These are phyloP conservation scores for Acromyrmex echinatior DNA, from an alignment of 1,140 invertebrate genomes.

Conservation along the genomic window DNA sequence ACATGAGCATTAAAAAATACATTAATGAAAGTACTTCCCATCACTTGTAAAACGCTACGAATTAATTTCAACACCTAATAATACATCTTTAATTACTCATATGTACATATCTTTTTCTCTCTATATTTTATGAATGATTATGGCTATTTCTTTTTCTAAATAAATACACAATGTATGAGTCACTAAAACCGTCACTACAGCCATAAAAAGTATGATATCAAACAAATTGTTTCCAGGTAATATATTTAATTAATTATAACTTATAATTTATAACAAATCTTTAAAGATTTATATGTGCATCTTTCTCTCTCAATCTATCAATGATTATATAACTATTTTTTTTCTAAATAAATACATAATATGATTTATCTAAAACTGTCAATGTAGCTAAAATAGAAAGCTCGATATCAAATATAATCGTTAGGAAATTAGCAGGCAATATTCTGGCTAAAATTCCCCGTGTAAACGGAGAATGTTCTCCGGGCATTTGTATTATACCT, in stretches of 20 bases:
- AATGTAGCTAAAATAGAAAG: not conserved
- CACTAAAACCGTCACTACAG: not conserved
- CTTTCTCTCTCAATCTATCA: not conserved
- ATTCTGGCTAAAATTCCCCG: not conserved
- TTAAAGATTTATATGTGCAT: not conserved
- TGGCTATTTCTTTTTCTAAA: not conserved
- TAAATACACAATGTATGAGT: not conserved
- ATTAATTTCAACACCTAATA: no score
- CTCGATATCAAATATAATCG: not conserved
- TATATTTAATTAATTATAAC: no score
- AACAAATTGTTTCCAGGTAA: not conserved
- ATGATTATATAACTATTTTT: not conserved
- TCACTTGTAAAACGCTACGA: no score
- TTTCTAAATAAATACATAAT: not conserved
- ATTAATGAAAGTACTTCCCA: no score
- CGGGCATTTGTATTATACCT: conserved; percentile 81
- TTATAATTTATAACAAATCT: no score
- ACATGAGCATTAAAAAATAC: no score
- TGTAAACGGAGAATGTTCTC: not conserved
- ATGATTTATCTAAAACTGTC: not conserved
- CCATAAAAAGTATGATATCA: not conserved
- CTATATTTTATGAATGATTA: not conserved
- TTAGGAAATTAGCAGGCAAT: not conserved
- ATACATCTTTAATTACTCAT: not conserved
- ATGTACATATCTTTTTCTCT: not conserved